Evolutionary conservation across 2,797 vertebrate species (phyloP), one percentile per base, ranked within the genome.

Genomic region (Helostoma temminkii): DNA sequence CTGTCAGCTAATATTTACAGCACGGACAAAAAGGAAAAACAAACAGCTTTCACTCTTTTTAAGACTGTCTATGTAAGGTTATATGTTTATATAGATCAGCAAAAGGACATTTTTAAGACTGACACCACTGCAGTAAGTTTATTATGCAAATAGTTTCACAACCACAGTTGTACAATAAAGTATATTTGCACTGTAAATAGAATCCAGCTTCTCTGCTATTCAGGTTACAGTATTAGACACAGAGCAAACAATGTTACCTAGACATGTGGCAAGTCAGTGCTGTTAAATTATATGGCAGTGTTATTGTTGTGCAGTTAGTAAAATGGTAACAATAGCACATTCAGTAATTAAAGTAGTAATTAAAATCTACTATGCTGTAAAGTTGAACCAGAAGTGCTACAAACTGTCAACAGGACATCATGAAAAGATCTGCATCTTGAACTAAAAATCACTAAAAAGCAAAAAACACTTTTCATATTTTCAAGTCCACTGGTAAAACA

Each of bases 271-370:
- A 25, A 9, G 7, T 42, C 6, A 42, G 15, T 41, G n/a, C 2
- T 53, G 25, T 42, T 71, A 25, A 48, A 76, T 34, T 55, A 75
- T 69, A 26, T 18, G 56, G 11, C 21, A 46, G 22, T 26, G 12
- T 16, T 30, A 25, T 41, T 32, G 36, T 45, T 48, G n/a, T 32
- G 18, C 11, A 32, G 3, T 39, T 15, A 32, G 3, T 3, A 9
- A 25, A 9, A 37, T 19, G 42, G 39, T 53, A 37, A 28, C 0
- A 26, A 11, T 24, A 15, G 24, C 16, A 42, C 16, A 50, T 41
- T 6, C 3, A 3, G 32, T 42, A 21, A 61, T 34, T 11, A 7
- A 18, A 65, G n/a, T 12, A 3, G 32, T 42, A 21, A 61, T 34
- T 11, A 7, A 18, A 65, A 16, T 12, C n/a, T 9, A 36, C 48